Base-by-base conservation (phyloP, 1,140 invertebrate genomes). In the Aphidius ervi region DNA sequence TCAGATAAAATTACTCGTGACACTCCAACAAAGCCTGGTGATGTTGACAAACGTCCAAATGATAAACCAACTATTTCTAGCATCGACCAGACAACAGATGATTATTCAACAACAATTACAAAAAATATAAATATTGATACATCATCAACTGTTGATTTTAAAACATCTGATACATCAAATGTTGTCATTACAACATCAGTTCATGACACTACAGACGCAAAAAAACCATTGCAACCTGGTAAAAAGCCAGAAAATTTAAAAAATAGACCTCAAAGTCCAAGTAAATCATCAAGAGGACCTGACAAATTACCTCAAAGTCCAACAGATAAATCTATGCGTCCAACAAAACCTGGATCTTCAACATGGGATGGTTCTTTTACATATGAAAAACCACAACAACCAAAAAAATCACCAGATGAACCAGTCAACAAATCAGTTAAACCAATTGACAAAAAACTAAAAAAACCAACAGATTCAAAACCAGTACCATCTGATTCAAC, bases 321-420 rank as follows among this genome's bases (percentile, higher is more conserved):
- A 1, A 56, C n/a, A 6, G 64, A 63, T 46, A 48, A 58, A 39
- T 52, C 58, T 16, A 43, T n/a, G 10, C 57, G 63, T 54, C 61
- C 61, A 8, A 56, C 43, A 7, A 66, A 64, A 57, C 65, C 59
- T 0, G 65, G 65, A 5, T 61, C 60, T 37, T 67, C 65, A 6
- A 63, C 65, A 8, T 66, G 67, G 67, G 64, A 67, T n/a, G 67
- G 65, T 10, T 63, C 58, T 6, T 66, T 69, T 47, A 59, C 61
- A n/a, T 60, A 56, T 9, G 67, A 68, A 41, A 64, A 67, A 5
- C 7, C 64, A 2, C 69, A 65, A 42, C 64, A 66, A 23, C 59
- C 59, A 37, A 49, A 7, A 6, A 63, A 69, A 47, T 23, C 58
- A 48, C 56, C 56, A 10, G 43, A 10, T 10, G 65, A 66, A 42